Evolutionary conservation across 2,797 vertebrate species (phyloP).

Genomic region (Ctenopoma multispine): DNA sequence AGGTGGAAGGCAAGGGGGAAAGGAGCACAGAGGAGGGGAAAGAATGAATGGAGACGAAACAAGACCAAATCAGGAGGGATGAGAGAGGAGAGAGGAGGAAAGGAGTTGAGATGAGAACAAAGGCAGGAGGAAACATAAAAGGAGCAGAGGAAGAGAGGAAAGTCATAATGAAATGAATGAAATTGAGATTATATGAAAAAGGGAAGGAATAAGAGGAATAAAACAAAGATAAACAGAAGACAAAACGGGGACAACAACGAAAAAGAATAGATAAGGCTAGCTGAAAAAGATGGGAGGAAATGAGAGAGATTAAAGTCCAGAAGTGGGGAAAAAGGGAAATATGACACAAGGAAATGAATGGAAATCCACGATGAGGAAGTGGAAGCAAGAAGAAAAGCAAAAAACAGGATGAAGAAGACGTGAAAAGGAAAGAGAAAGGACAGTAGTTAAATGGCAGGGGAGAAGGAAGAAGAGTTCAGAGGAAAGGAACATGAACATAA

Average conservation of each 20-base stretch:
- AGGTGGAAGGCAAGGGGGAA: neutral
- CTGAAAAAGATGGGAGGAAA: too few species aligned
- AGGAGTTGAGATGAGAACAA: too few species aligned
- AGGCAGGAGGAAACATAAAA: neutral
- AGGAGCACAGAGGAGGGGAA: neutral
- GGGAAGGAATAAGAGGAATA: too few species aligned
- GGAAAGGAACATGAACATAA: too few species aligned
- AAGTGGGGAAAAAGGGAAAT: neutral
- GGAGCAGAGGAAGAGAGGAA: neutral
- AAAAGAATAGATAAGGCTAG: too few species aligned
- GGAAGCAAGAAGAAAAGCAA: too few species aligned
- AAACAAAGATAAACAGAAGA: neutral
- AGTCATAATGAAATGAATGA: neutral
- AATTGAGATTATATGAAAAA: neutral
- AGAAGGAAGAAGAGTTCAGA: too few species aligned
- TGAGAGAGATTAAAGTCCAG: too few species aligned
- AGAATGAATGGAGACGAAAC: neutral
- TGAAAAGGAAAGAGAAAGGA: neutral
- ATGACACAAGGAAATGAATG: neutral
- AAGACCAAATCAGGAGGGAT: neutral
- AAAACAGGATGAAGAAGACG: neutral
- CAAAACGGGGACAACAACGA: too few species aligned
- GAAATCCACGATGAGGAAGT: accelerated
- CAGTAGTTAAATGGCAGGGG: too few species aligned
- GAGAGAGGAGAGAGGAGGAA: neutral